A percentile compares a stretch with the other conserved stretches of the same genome.
Conservation (phyloP, 2,113 vertebrate genomes). For the Cyanistes caeruleus region DNA sequence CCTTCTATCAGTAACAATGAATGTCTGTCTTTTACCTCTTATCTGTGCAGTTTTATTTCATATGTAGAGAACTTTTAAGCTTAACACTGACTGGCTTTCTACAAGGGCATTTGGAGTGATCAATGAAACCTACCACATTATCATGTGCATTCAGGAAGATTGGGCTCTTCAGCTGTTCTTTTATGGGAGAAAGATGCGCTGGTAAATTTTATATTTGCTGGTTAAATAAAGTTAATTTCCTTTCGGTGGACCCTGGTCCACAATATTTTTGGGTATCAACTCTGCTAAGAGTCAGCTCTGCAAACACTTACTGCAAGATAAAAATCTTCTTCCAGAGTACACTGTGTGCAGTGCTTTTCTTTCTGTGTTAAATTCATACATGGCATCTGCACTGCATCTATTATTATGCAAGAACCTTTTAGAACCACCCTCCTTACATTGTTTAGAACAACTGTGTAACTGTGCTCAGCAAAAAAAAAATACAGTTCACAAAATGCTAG, state of each 20-base stretch:
- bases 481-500: neutral
- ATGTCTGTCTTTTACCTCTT: neutral
- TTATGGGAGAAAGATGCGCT: neutral
- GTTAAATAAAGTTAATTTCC: neutral
- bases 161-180: neutral
- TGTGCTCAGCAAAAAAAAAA: neutral
- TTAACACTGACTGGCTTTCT: neutral
- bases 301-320: neutral
- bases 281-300: neutral
- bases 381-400: neutral
- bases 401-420: neutral
- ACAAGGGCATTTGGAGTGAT: neutral
- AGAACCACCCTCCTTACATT: neutral
- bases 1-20: neutral
- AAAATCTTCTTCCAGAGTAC: neutral
- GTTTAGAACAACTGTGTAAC: neutral
- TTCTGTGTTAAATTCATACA: neutral
- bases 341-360: neutral
- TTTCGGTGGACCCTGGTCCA: neutral
- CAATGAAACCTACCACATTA: neutral
- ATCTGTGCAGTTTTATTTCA: neutral
- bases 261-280: neutral
- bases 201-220: neutral
- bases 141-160: neutral
- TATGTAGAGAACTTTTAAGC: neutral